Evolutionary conservation across 1,140 invertebrate genomes (phyloP).

Genomic region (Cyphomyrmex costatus): DNA sequence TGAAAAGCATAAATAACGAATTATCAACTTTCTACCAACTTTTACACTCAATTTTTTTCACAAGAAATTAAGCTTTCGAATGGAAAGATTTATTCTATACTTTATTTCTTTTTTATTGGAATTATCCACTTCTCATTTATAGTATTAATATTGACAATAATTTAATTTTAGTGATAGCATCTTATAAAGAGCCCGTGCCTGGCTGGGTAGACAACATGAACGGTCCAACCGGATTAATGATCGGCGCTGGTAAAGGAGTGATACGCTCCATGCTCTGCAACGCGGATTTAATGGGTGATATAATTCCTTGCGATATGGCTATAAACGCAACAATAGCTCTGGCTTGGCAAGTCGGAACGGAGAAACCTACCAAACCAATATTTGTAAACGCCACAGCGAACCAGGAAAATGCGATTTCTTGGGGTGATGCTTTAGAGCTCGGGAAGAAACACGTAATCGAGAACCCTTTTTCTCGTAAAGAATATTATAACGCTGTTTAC

Average conservation of each 20-base stretch:
- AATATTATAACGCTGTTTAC: neutral
- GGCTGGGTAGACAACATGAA: slow-evolving; percentile 98
- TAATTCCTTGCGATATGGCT: slow-evolving; percentile 91
- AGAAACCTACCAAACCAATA: slow-evolving; percentile 84
- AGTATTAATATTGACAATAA: neutral
- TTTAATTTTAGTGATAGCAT: slow-evolving; percentile 88
- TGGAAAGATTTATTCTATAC: no score
- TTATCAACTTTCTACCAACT: neutral
- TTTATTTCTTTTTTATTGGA: no score
- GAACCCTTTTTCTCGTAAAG: slow-evolving; percentile 86
- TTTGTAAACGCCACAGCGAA: slow-evolving; percentile 89
- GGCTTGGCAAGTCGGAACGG: slow-evolving; percentile 87
- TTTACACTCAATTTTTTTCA: neutral
- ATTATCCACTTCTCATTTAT: neutral
- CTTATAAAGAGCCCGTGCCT: slow-evolving; percentile 90
- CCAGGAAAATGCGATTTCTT: slow-evolving; percentile 89
- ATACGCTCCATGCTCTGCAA: slow-evolving; percentile 90
- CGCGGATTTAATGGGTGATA: slow-evolving; percentile 86
- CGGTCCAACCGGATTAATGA: slow-evolving; percentile 94
- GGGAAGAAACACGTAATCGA: slow-evolving; percentile 86
- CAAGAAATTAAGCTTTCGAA: no score
- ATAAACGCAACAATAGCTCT: slow-evolving; percentile 89
- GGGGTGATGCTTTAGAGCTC: slow-evolving; percentile 92
- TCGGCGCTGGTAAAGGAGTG: slow-evolving; percentile 94
- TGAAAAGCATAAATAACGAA: neutral